Evolutionary conservation across 92 coral and sea anemone genomes (phyloP).

Genomic region (Umimayanthus chanpuru): DNA sequence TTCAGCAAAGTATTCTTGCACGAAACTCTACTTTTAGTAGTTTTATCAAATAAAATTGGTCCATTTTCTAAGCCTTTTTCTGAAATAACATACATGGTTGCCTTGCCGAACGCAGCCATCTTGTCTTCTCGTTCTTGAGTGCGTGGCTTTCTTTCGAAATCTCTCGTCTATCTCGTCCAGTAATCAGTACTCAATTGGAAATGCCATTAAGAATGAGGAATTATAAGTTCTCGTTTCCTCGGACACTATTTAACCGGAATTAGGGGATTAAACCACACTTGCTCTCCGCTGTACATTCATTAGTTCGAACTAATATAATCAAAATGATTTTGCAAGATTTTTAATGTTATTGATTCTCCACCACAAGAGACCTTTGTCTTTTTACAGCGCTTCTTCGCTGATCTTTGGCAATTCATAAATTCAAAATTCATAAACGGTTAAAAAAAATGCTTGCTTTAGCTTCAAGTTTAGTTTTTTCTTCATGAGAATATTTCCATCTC

Average conservation of each 20-base stretch:
- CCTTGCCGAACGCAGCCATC: slow-evolving; percentile 35
- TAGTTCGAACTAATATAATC: not conserved
- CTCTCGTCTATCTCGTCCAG: not conserved
- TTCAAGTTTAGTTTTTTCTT: not conserved
- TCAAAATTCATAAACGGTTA: not conserved
- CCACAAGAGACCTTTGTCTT: not conserved
- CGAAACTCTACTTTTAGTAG: slow-evolving; percentile 47
- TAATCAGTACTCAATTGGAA: not conserved
- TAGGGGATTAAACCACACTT: not conserved
- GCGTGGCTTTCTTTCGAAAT: not conserved
- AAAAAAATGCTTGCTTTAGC: not conserved
- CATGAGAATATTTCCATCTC: not conserved
- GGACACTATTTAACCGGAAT: not conserved
- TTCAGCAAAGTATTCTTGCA: not conserved
- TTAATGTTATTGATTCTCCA: not conserved
- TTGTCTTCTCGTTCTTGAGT: not conserved
- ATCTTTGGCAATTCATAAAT: not conserved
- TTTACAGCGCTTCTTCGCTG: not conserved
- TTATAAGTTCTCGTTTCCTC: not conserved
- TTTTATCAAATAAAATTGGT: slow-evolving; percentile 32
- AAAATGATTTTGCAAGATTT: not conserved
- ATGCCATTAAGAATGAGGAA: not conserved
- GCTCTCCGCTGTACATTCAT: not conserved
- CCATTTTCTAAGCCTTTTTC: slow-evolving; percentile 69
- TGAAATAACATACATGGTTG: slow-evolving; percentile 80